Evolutionary conservation across 1,140 invertebrate species (phyloP).

Genomic region (Drosophila lacertosa): DNA sequence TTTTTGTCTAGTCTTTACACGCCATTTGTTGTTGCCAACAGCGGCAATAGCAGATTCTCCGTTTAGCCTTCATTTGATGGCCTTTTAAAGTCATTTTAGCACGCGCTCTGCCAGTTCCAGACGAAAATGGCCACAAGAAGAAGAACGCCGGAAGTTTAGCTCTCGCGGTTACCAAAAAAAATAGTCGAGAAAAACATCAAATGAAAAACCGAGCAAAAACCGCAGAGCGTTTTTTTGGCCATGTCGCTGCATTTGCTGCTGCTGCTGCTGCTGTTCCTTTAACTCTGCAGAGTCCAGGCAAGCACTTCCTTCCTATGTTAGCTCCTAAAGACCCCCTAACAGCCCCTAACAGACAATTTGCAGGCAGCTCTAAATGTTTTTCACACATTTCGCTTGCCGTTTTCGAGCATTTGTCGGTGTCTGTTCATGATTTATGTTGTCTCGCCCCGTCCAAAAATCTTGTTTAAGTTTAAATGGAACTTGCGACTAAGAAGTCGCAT

Average conservation of each 20-base stretch:
- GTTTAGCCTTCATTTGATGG: conserved; percentile 71
- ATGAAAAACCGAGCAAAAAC: conserved; percentile 42
- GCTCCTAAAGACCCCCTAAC: conserved; percentile 13
- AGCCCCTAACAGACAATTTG: conserved; percentile 7
- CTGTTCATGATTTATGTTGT: conserved; percentile 81
- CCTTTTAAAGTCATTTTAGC: conserved; percentile 72
- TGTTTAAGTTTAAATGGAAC: conserved; percentile 34
- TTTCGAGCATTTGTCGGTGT: conserved; percentile 53
- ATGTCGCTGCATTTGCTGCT: conserved; percentile 24
- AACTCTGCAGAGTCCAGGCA: conserved; percentile 31
- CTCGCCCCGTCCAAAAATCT: conserved; percentile 31
- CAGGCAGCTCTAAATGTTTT: conserved; percentile 51
- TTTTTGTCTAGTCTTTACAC: conserved; percentile 8
- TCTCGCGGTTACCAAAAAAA: conserved; percentile 29
- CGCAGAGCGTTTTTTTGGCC: conserved; percentile 65
- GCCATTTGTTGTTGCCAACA: conserved; percentile 20
- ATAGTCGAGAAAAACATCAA: background rate
- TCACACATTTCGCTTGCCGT: conserved; percentile 40
- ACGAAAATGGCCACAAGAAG: conserved; percentile 23
- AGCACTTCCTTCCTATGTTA: conserved; percentile 48
- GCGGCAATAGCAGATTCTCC: conserved; percentile 46
- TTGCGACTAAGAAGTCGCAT: conserved; percentile 34
- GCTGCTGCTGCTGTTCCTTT: conserved; percentile 33
- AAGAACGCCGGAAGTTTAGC: conserved; percentile 49
- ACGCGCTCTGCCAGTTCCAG: conserved; percentile 41